Base-by-base conservation (phyloP, 2,888 invertebrate genomes). In the Microdon myrmicae region DNA sequence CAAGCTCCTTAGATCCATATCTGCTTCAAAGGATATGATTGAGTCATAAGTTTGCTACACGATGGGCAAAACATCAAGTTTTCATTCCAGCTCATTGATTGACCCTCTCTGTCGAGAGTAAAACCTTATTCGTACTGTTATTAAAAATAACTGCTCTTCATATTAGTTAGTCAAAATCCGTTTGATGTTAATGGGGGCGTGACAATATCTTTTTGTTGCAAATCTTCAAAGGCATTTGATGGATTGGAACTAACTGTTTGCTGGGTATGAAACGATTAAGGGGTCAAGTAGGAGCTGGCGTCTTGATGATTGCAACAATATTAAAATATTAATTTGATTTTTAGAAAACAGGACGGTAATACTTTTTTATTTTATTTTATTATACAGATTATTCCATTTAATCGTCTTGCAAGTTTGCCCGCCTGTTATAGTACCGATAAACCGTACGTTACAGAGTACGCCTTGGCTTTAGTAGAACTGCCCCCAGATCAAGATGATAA, bases 401-500 rank as follows among this genome's bases (percentile, higher is more conserved):
- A 86, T 34, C 86, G 89, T 61, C 83, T 96, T 72, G 95, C 96
- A n/a, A 81, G 86, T 8, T 82, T 99, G 66, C 96, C 97, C 0
- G 82, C 89, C 14, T 86, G 87, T 47, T 92, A 90, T 73, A 84
- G 87, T 22, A 78, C 82, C 2, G 89, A 94, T 47, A 87, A 87
- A 55, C 86, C 92, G 29, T 92, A 87, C 75, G 97, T 96, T 1
- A 86, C 85, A n/a, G 95, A 96, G 76, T 96, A 92, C 76, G 82
- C 83, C 2, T 82, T 99, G 55, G 94, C 95, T 19, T 90, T 93
- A 74, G 87, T 94, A 19, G 83, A 85, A 71, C 85, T 95, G 75
- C 95, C 96, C 4, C 82, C 85, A 49, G 97, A 98, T 80, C 90
- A 91, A 25, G 96, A 97, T 67, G 91, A 90, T 73, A 85, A 86